Percentiles rank a stretch among this genome's conserved stretches.
Conservation (phyloP, 2,888 invertebrate genomes). For the Caenorhabditis parvicauda region DNA sequence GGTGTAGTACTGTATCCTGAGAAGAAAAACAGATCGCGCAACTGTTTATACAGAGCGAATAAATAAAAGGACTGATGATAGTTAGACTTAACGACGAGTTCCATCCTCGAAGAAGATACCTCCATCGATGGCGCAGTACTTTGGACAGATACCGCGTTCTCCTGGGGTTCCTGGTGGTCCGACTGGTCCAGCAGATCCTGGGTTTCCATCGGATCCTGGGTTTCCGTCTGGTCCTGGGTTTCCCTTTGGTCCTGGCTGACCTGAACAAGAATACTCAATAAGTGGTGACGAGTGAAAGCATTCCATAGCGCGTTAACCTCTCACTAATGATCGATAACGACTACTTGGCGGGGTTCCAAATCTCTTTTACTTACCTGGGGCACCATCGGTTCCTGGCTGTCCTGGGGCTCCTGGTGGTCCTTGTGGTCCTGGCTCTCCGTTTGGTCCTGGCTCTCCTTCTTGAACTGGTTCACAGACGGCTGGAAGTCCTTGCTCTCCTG, state of each 20-base stretch:
- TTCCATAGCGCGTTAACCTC: no score
- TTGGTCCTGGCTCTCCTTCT: conserved; percentile 43
- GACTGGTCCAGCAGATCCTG: conserved; percentile 33
- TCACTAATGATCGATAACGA: neutral
- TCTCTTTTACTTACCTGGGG: conserved; percentile 10
- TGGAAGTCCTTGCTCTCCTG: conserved; percentile 37
- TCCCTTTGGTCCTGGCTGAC: conserved; percentile 39
- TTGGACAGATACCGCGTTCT: conserved; percentile 43
- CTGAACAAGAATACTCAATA: conserved; percentile 8
- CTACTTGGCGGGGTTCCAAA: neutral
- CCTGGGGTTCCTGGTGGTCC: conserved; percentile 40
- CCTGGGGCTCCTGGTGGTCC: conserved; percentile 47
- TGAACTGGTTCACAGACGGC: conserved; percentile 39
- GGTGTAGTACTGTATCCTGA: no score
- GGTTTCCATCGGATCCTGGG: conserved; percentile 38
- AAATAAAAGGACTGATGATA: conserved; percentile 12
- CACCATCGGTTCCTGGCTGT: conserved; percentile 39
- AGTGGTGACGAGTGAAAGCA: neutral
- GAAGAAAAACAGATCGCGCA: no score
- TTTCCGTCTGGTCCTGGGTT: conserved; percentile 39
- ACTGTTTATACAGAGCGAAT: conserved; percentile 10
- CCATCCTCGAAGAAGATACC: conserved; percentile 45
- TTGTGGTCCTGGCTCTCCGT: conserved; percentile 47
- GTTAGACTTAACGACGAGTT: conserved; percentile 30
- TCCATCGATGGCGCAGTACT: conserved; percentile 39